Evolutionary conservation across 2,113 vertebrate genomes (phyloP), one percentile per base, ranked within the genome.

Genomic region (Symphodus melops): DNA sequence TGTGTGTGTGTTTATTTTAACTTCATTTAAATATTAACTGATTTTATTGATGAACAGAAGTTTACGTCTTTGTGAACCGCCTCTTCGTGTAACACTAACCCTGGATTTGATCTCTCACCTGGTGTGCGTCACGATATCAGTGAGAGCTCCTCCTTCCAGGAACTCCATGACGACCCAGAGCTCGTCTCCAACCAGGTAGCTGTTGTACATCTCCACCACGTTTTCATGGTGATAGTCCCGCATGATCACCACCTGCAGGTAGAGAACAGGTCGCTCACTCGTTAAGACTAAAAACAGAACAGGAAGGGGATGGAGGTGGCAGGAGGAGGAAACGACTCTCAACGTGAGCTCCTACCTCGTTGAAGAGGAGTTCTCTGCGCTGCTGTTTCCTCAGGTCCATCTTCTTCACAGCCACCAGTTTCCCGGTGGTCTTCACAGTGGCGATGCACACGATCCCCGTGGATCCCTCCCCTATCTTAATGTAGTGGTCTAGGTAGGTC

Each of bases 131-230:
- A 99, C 98, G 0, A 99, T 99, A 91, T 99, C 97, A 0, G 97
- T 99, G 64, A 99, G 88, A 0, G 97, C 97, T 0, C 98, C 98
- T 0, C 98, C 98, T 64, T 99, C 97, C 83, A 99, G 91, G 81
- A 99, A 99, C 92, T 99, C 98, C 98, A 99, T 99, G 71, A 99
- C 97, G 0, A 99, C 98, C 98, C 97, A 98, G 77, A 98, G 96
- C 86, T 98, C 97, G 0, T 99, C 97, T 0, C 96, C 97, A 44
- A 99, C 98, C 93, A 99, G 90, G 95, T 99, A 98, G 87, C 98
- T 98, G 95, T 98, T 98, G 94, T 98, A 98, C 98, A 99, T 98
- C 90, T 99, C 96, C 89, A 99, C 98, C 87, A 99, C 98, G 1
- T 99, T 97, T 81, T 99, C 96, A 0, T 99, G 98, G 85, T 98